These are phyloP conservation scores for Collichthys lucidus DNA, from an alignment of 2,113 vertebrate species.

Conservation along the genomic window DNA sequence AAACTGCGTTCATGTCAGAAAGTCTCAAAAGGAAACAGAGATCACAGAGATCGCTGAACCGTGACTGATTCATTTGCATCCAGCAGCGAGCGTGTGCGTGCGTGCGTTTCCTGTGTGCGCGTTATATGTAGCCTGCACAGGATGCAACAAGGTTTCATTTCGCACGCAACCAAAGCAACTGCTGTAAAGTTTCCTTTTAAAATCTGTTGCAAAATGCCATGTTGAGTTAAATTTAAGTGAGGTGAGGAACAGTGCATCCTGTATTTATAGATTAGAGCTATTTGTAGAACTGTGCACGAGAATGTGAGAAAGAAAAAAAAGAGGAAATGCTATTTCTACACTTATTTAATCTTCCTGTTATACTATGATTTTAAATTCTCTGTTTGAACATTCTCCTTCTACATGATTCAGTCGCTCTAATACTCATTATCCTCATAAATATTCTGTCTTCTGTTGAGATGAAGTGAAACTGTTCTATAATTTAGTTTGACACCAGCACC, in stretches of 20 bases:
- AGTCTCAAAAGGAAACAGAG: constrained; percentile 20
- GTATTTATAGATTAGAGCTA: neutral
- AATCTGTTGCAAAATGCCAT: neutral
- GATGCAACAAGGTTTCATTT: constrained; percentile 74
- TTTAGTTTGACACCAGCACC: constrained; percentile 39
- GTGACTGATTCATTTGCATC: constrained; percentile 46
- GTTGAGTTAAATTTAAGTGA: neutral
- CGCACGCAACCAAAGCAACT: neutral
- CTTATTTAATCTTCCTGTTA: neutral
- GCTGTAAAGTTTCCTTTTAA: neutral
- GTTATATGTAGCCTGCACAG: constrained; percentile 62
- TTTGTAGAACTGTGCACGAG: neutral
- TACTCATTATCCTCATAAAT: neutral
- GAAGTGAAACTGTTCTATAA: neutral
- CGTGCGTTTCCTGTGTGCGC: constrained; percentile 75
- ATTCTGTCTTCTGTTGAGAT: neutral
- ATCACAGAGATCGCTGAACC: constrained; percentile 9
- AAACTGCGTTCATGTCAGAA: neutral
- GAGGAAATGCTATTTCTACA: neutral
- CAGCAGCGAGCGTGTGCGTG: constrained; percentile 9
- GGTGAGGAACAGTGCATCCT: neutral
- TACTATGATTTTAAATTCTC: neutral
- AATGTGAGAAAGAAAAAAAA: neutral
- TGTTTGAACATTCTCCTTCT: neutral
- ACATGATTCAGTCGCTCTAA: neutral